phyloP scores from a whole-genome alignment of 92 coral and sea anemone genomes.

The Umimayanthus chanpuru region DNA sequence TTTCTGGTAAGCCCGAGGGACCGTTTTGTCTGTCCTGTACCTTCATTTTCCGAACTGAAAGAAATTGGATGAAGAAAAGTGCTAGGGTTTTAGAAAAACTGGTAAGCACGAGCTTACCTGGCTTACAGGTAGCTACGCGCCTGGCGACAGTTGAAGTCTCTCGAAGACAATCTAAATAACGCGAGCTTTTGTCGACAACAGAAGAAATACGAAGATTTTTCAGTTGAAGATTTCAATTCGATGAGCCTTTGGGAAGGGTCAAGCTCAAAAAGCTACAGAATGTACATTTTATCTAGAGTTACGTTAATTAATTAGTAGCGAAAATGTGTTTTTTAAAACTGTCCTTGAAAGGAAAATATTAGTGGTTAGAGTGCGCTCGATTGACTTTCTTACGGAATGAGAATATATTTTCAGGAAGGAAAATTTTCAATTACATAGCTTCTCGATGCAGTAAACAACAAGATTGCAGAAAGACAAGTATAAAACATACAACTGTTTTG shows the following conservation, averaged over 20 bases:
- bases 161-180: background rate
- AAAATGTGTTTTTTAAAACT: background rate
- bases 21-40: no score
- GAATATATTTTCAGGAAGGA: background rate
- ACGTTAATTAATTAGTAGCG: background rate
- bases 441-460: no score
- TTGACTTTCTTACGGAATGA: background rate
- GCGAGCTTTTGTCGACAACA: background rate
- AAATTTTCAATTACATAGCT: no score
- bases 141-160: background rate
- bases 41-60: no score
- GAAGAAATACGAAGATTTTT: background rate
- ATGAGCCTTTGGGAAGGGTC: background rate
- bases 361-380: background rate
- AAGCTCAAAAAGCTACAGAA: background rate
- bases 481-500: no score
- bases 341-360: background rate
- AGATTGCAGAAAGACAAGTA: no score
- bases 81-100: no score
- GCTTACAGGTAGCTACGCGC: no score
- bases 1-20: no score
- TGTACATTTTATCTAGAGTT: background rate
- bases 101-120: no score
- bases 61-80: no score
- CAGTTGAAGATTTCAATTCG: no score